Percentiles rank a stretch among this genome's conserved stretches.
phyloP scores from a whole-genome alignment of 2,113 vertebrate species.

The Oryctolagus cuniculus region DNA sequence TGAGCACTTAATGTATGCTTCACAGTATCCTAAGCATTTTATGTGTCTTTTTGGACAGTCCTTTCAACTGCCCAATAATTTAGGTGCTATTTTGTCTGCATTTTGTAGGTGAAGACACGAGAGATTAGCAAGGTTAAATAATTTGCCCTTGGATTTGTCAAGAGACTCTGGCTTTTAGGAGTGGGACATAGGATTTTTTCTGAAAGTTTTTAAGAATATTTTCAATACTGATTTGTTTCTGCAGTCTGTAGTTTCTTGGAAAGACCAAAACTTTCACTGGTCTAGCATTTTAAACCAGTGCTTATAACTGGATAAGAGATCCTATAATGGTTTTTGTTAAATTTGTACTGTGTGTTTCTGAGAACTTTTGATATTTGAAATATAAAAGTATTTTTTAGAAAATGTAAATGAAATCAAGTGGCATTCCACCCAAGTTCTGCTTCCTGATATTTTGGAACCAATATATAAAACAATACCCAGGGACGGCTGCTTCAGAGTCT shows the following conservation, averaged over 20 bases:
- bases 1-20: not conserved
- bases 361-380: conserved; percentile 28
- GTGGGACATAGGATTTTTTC: not conserved
- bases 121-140: conserved; percentile 36
- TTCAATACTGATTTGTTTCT: not conserved
- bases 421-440: not conserved
- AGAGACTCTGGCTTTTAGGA: not conserved
- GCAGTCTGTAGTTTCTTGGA: not conserved
- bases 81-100: not conserved
- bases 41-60: not conserved
- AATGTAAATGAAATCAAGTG: not conserved
- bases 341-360: not conserved
- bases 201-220: conserved; percentile 1
- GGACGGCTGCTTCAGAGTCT: not conserved
- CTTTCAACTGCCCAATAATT: not conserved
- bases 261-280: not conserved
- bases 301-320: not conserved
- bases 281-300: conserved; percentile 8
- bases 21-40: conserved; percentile 21
- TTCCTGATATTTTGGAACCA: conserved; percentile 4
- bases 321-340: not conserved
- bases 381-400: conserved; percentile 33
- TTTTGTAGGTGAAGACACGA: conserved; percentile 16
- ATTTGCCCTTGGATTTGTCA: not conserved
- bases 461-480: not conserved